Evolutionary conservation across 2,888 invertebrate species (phyloP).

Genomic region (Caenorhabditis sp.): DNA sequence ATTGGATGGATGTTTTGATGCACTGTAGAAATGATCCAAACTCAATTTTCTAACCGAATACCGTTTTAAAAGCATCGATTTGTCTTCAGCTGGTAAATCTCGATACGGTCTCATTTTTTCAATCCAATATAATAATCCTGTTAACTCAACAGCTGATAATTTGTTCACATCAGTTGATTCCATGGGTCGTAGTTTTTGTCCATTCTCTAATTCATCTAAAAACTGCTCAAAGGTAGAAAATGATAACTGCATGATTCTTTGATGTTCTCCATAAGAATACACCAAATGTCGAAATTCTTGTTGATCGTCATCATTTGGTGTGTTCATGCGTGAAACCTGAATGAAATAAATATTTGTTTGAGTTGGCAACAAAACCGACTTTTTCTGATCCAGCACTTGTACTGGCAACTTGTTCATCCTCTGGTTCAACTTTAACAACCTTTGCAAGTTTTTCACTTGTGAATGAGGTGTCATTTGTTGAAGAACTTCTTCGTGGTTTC

Average conservation of each 20-base stretch:
- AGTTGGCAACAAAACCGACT: neutral
- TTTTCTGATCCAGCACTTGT: constrained; percentile 23
- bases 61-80: constrained; percentile 51
- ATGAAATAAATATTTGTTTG: too few relatives aligned
- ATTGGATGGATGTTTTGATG: constrained; percentile 58
- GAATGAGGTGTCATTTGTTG: constrained; percentile 6
- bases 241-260: constrained; percentile 59
- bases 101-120: constrained; percentile 61
- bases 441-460: neutral
- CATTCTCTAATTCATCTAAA: constrained; percentile 35
- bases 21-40: constrained; percentile 66
- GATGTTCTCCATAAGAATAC: constrained; percentile 53
- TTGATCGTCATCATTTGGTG: constrained; percentile 34
- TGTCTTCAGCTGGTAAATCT: constrained; percentile 48
- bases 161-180: constrained; percentile 60
- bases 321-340: constrained; percentile 24
- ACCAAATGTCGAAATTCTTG: constrained; percentile 45
- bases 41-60: constrained; percentile 65
- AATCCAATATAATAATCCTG: constrained; percentile 66
- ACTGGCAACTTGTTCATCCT: constrained; percentile 31
- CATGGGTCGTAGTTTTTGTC: constrained; percentile 51
- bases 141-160: constrained; percentile 59
- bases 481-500: constrained; percentile 17
- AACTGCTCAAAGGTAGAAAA: constrained; percentile 56
- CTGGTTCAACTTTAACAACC: constrained; percentile 30